phyloP scores from a whole-genome alignment of 2,797 vertebrate genomes.

The Bradypodion pumilum region DNA sequence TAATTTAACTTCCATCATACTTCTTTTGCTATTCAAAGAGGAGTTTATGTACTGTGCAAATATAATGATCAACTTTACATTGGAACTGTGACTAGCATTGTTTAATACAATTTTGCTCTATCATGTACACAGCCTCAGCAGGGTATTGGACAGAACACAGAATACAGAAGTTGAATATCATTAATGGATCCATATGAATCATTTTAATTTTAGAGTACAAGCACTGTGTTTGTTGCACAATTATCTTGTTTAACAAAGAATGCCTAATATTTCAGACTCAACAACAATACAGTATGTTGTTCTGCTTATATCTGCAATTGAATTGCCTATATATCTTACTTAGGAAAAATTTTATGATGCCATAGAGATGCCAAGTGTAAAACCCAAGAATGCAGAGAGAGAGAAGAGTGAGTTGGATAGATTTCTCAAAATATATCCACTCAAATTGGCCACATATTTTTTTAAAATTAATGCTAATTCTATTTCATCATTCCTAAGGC shows the following conservation, averaged over 20 bases:
- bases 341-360: conserved; percentile 21
- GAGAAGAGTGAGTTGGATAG: background rate
- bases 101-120: background rate
- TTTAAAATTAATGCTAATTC: background rate
- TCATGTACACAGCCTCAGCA: background rate
- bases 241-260: conserved; percentile 53
- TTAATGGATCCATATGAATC: conserved; percentile 17
- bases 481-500: background rate
- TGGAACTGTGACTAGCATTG: background rate
- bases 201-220: conserved; percentile 30
- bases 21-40: conserved; percentile 6
- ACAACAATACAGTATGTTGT: conserved; percentile 22
- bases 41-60: background rate
- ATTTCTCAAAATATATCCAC: background rate
- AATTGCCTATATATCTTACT: conserved; percentile 36
- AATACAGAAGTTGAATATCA: conserved; percentile 8
- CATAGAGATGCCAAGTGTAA: background rate
- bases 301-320: conserved; percentile 26
- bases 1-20: background rate
- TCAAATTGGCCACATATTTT: background rate
- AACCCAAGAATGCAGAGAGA: background rate
- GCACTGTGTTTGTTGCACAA: conserved; percentile 27
- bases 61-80: conserved; percentile 1
- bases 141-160: background rate
- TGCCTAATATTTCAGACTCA: conserved; percentile 36